Conservation (phyloP, 2,888 invertebrate species). For the Platycnemis pennipes region DNA sequence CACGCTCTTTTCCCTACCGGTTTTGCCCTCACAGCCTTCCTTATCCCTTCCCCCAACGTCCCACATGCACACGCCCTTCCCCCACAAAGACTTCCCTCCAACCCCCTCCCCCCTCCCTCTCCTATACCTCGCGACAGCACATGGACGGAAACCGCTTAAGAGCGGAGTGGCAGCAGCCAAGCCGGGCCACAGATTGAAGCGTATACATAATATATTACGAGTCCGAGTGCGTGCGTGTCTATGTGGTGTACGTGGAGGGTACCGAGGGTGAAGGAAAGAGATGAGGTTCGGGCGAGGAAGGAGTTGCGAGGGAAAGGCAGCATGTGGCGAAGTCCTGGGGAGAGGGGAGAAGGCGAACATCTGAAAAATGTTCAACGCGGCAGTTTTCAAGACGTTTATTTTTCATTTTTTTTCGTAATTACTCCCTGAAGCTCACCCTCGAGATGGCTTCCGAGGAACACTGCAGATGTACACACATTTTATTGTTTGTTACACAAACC, state of each 20-base stretch:
- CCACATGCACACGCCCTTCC: not conserved
- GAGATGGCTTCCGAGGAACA: too few relatives aligned
- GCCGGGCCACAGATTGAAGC: not conserved
- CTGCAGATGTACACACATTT: too few relatives aligned
- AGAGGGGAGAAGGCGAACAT: too few relatives aligned
- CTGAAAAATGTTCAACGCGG: too few relatives aligned
- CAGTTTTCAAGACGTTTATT: too few relatives aligned
- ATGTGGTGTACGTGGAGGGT: not conserved
- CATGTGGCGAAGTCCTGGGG: too few relatives aligned
- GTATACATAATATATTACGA: not conserved
- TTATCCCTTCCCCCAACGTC: not conserved
- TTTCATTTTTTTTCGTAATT: too few relatives aligned
- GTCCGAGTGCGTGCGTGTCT: not conserved
- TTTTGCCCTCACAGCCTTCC: not conserved
- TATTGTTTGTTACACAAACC: too few relatives aligned
- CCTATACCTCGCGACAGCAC: not conserved
- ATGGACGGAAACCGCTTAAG: constrained; percentile 61
- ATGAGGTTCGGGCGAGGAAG: too few relatives aligned
- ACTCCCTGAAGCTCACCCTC: too few relatives aligned
- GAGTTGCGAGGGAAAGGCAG: not conserved
- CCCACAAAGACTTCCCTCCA: not conserved
- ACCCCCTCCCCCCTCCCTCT: constrained; percentile 18
- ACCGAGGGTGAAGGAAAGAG: not conserved
- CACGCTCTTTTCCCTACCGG: constrained; percentile 46
- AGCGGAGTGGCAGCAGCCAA: constrained; percentile 2